Base-by-base conservation (phyloP, 1,140 invertebrate species). In the Drosophila sproati region DNA sequence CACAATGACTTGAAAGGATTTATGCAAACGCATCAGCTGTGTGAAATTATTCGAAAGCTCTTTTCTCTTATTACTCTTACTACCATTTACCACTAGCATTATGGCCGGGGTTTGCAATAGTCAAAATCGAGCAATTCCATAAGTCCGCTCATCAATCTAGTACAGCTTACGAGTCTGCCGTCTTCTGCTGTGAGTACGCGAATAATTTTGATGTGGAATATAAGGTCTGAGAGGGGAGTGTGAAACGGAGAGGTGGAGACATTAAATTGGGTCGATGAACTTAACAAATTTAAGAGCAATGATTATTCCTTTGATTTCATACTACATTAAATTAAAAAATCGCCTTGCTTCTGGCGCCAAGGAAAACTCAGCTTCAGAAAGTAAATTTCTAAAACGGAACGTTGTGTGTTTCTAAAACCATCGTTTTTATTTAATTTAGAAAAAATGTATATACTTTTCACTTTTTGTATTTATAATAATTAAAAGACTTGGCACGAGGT, bases 1-100 rank as follows among this genome's bases (percentile, higher is more conserved):
- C 34, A 20, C 20, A n/a, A 29, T 35, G 72, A 43, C 70, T 56
- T 51, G 31, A 64, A 68, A 62, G 72, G 75, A 80, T 74, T 80
- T 80, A 77, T 80, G 66, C 66, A 64, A 80, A 62, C 75, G 78
- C 78, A 78, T 80, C 78, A 80, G 70, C 75, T 80, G 78, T 47
- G 59, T 29, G 61, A 10, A 35, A 80, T 77, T 70, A 70, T 77
- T 70, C 57, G 56, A 59, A 51, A 73, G 54, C 54, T 72, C 28
- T 41, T 61, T 34, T 12, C 62, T 3, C 10, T 47, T 37, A 41
- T 48, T 37, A 71, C 39, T 41, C 8, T 6, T 41, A 4, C 10
- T 41, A 41, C 68, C 31, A 55, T 63, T 74, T 63, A 64, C 71
- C 75, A 74, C 64, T 63, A 77, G 57, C 54, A 64, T 63, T 59